Base-by-base conservation (phyloP, 2,113 vertebrate species). In the Forbesichthys papilliferus region DNA sequence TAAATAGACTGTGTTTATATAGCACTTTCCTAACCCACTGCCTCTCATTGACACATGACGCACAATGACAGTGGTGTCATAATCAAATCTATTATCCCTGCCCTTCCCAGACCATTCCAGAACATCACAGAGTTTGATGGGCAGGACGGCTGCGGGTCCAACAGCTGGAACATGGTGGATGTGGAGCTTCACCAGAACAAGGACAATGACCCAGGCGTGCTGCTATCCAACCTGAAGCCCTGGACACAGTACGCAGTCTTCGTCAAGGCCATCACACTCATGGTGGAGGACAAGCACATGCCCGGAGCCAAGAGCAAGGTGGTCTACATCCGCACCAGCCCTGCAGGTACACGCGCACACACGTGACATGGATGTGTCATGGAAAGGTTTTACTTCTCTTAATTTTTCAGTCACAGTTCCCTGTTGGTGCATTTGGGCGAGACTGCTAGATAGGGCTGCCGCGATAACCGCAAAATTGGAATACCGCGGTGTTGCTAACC, bases 121-220 rank as follows among this genome's bases (percentile, higher is more conserved):
- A 98, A 99, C 14, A 94, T 98, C 64, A 98, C 96, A 0, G 97
- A 96, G 78, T 99, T 96, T 0, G 98, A 99, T 0, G 97, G 96
- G 0, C 97, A 97, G 84, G 97, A 98, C 0, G 96, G 96, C 0
- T 99, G 98, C 20, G 96, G 97, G 68, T 98, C 96, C 61, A 98
- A 99, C 79, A 99, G 97, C 93, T 99, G 98, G 98, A 98, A 94
- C 78, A 96, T 97, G 95, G 95, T 98, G 14, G 98, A 99, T 0
- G 96, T 98, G 78, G 97, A 99, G 81, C 92, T 97, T 9, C 94
- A 95, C 16, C 87, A 91, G 0, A 95, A 95, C 67, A 95, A 95
- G 73, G 94, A 95, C 6, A 72, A 86, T 2, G 94, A 98, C 68
- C 98, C 97, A 0, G 94, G 95, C 2, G 95, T 98, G 11, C 72